phyloP scores from a whole-genome alignment of 2,797 vertebrate genomes.

The Anguilla pacifica region DNA sequence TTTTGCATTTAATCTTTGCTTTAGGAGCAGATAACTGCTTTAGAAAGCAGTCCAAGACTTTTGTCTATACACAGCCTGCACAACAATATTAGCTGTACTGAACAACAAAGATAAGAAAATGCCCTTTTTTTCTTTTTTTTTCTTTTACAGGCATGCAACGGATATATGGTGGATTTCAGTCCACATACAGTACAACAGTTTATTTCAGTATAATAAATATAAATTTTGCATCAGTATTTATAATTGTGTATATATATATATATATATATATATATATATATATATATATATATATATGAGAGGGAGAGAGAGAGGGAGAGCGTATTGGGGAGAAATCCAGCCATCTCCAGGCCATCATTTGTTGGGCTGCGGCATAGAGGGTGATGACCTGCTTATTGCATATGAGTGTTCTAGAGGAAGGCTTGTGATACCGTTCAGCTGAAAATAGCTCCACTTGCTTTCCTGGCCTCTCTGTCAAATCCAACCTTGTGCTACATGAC shows the following conservation, averaged over 20 bases:
- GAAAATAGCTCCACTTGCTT: not conserved
- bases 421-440: not conserved
- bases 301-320: too few species aligned
- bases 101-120: not conserved
- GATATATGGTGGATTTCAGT: not conserved
- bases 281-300: not conserved
- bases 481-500: not conserved
- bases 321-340: not conserved
- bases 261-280: not conserved
- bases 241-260: not conserved
- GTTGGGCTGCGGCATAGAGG: not conserved
- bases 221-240: too few species aligned
- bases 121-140: not conserved
- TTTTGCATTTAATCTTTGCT: not conserved
- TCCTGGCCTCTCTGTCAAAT: not conserved
- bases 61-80: not conserved
- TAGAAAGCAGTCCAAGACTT: not conserved
- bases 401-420: constrained; percentile 2
- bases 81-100: not conserved
- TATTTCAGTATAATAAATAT: not conserved
- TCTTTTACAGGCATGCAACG: not conserved
- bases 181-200: not conserved
- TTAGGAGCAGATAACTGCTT: not conserved
- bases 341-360: constrained; percentile 3
- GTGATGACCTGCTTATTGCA: constrained; percentile 11